Base-by-base conservation (phyloP, 2,797 vertebrate genomes). In the Pygocentrus nattereri region DNA sequence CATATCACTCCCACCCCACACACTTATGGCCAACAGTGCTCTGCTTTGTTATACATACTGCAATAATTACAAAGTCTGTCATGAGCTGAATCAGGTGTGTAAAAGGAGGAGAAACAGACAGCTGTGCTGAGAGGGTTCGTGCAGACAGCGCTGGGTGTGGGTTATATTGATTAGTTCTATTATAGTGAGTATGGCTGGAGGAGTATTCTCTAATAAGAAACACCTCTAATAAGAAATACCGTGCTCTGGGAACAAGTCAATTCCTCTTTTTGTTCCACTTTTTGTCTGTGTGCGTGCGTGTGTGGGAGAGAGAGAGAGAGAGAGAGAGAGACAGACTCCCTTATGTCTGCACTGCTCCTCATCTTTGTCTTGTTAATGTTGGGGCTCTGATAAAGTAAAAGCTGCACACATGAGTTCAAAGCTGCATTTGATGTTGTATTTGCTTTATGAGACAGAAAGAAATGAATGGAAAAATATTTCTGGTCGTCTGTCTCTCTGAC, bases 371-470 rank as follows among this genome's bases (percentile, higher is more conserved):
- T 52, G 44, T 68, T 79, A 78, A 81, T 81, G 19, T 16, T 41
- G 12, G 44, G 44, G 30, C 31, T 82, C 34, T 73, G 65, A 52
- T 76, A 56, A 85, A 83, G 82, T 83, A 81, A 83, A 74, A 56
- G 56, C 74, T 64, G 41, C 11, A 38, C 65, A 69, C 80, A 69
- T 18, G 25, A 83, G 78, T 85, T 85, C 84, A 85, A 85, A 85
- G 84, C 70, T 78, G 54, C 44, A 77, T 82, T 85, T 82, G 84
- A 85, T 85, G 54, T 69, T 85, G 54, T 64, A 80, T 82, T 85
- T 80, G 59, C 54, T 64, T 64, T 38, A 73, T 62, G 69, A 64
- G 6, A 64, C 19, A 52, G 25, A 52, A 44, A 58, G 16, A 19
- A 25, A 73, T 74, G 58, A 12, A 27, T 27, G 2, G 3, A 30